Evolutionary conservation across 2,797 vertebrate species (phyloP).

Genomic region (Arremon aurantiirostris): DNA sequence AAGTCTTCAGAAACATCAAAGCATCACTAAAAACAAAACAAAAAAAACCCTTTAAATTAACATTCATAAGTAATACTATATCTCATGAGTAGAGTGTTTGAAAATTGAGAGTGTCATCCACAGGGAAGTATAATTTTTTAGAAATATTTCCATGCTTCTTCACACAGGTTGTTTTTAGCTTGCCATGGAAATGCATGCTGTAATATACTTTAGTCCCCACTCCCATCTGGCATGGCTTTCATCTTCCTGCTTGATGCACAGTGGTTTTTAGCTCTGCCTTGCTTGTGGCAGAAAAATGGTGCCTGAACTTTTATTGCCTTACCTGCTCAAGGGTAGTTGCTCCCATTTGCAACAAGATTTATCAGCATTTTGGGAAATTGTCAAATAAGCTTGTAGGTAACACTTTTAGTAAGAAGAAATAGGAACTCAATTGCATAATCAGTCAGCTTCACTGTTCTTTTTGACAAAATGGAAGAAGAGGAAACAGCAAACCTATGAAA

Average conservation of each 20-base stretch:
- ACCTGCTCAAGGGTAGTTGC: conserved; percentile 64
- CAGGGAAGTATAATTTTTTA: neutral
- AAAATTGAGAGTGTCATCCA: conserved; percentile 33
- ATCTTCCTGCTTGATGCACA: conserved; percentile 62
- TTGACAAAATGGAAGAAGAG: neutral
- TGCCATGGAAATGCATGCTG: conserved; percentile 67
- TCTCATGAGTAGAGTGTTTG: conserved; percentile 75
- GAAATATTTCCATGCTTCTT: conserved; percentile 56
- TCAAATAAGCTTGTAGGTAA: neutral
- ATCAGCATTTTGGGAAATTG: neutral
- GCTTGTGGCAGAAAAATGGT: conserved; percentile 72
- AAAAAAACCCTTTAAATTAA: conserved; percentile 71
- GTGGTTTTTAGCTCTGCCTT: conserved; percentile 73
- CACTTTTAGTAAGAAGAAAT: neutral
- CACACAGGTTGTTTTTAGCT: conserved; percentile 13
- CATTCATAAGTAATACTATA: conserved; percentile 76
- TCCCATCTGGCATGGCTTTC: conserved; percentile 77
- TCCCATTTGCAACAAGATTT: neutral
- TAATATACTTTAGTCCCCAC: conserved; percentile 63
- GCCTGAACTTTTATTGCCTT: conserved; percentile 74
- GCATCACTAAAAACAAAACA: conserved; percentile 39
- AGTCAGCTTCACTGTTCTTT: neutral
- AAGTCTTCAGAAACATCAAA: conserved; percentile 83
- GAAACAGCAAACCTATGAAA: neutral
- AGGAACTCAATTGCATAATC: neutral